Base-by-base conservation (phyloP, 1,140 invertebrate species). In the Daktulosphaira vitifoliae region DNA sequence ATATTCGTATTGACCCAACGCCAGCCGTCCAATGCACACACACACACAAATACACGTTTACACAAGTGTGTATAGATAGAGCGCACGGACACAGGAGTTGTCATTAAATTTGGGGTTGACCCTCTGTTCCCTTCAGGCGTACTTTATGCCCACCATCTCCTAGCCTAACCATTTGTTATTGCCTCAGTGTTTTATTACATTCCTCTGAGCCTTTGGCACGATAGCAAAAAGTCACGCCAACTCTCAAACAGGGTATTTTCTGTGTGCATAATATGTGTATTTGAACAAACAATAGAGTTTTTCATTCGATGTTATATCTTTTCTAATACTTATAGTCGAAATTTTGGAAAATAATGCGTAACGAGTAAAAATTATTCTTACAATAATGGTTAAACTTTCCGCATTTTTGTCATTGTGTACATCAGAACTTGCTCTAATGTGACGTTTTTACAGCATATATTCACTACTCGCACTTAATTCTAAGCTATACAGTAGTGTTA, bases 41-140 rank as follows among this genome's bases (percentile, higher is more conserved):
- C 52, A 9, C 13, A 23, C 33, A 23, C 33, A 18, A 13, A 15
- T 15, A 18, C 33, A 44, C 20, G 18, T 1, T 5, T 3, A n/a
- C 20, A 37, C n/a, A 33, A n/a, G 13, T 37, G 23, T 38, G 13
- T 37, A 16, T 44, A 59, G 22, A 18, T 26, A 44, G 54, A 26
- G 39, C 11, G 53, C 53, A n/a, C 37, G 25, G 5, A 11, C 26
- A 44, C 39, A 18, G 22, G 54, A 59, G 54, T 37, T 44, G 54
- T 59, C 54, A 59, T 59, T 59, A 59, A 59, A 59, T 59, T 59
- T n/a, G 54, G 54, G 23, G 54, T 59, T 56, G 37, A 56, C 53
- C 53, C 39, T 59, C 18, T 37, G 11, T 6, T 15, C 52, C 33
- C 20, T 39, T 23, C 33, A 18, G 20, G 13, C 16, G 20, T 37